Conservation (phyloP, 1,140 invertebrate genomes). For the Nylanderia fulva region DNA sequence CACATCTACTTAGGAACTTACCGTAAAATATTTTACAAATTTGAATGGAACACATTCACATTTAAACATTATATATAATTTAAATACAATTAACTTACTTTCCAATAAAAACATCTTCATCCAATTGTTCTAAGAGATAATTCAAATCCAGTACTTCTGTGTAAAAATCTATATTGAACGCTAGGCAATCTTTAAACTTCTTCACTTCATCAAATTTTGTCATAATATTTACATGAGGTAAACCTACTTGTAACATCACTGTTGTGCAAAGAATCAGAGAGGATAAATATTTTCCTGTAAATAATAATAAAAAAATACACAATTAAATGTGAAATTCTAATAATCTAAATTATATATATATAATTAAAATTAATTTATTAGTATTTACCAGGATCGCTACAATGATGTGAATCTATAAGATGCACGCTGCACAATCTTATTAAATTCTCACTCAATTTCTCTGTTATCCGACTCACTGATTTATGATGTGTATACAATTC, state of each 20-base stretch:
- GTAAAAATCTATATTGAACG: conserved; percentile 98
- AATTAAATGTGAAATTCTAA: neutral
- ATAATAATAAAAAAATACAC: conserved; percentile 21
- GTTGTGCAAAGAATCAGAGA: conserved; percentile 95
- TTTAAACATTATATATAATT: conserved; percentile 12
- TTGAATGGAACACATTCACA: neutral
- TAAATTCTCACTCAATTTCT: conserved; percentile 90
- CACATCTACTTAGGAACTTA: neutral
- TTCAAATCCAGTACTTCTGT: conserved; percentile 98
- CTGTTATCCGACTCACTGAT: conserved; percentile 93
- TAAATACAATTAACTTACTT: conserved; percentile 85
- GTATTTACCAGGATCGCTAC: conserved; percentile 95
- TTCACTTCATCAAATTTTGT: conserved; percentile 98
- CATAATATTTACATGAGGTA: conserved; percentile 98
- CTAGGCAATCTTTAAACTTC: conserved; percentile 92
- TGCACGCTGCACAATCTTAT: conserved; percentile 92
- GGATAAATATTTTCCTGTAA: conserved; percentile 92
- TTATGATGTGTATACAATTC: conserved; percentile 99
- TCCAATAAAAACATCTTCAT: conserved; percentile 89
- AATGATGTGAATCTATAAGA: conserved; percentile 98
- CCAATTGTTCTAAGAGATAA: conserved; percentile 94
- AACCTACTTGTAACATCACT: conserved; percentile 97
- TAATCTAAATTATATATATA: conserved; percentile 10
- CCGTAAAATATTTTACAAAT: conserved; percentile 32
- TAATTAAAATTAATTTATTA: neutral